Evolutionary conservation across 2,113 vertebrate species (phyloP).

Genomic region (Lepisosteus osseus): DNA sequence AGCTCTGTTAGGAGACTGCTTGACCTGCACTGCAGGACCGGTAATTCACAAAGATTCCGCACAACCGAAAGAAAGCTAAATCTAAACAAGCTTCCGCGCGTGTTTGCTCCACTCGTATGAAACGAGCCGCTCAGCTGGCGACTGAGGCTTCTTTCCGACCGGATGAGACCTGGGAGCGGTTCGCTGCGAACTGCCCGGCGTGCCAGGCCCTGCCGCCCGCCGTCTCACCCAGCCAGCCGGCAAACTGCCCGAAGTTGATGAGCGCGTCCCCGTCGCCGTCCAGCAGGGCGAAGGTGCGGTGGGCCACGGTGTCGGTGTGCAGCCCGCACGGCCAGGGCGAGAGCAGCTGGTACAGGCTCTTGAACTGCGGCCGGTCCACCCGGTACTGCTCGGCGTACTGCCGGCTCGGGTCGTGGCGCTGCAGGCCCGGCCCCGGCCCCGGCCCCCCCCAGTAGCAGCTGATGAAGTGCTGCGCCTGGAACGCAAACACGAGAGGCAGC

Average conservation of each 20-base stretch:
- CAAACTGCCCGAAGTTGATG: conserved; percentile 80
- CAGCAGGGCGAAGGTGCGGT: conserved; percentile 82
- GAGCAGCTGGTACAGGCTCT: conserved; percentile 76
- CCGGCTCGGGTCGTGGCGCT: conserved; percentile 64
- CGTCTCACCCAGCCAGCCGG: conserved; percentile 74
- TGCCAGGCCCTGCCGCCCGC: background rate
- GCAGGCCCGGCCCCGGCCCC: conserved; percentile 19
- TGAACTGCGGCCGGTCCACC: conserved; percentile 82
- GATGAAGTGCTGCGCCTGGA: conserved; percentile 84
- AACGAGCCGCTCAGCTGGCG: background rate
- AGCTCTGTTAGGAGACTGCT: no score
- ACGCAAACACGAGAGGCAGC: background rate
- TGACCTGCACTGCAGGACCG: no score
- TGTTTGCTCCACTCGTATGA: no score
- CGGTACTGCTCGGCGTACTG: conserved; percentile 82
- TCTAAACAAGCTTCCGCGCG: no score
- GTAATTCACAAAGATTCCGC: no score
- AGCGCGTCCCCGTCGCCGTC: conserved; percentile 75
- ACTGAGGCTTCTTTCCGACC: no score
- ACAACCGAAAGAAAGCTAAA: no score
- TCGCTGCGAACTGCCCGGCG: no score
- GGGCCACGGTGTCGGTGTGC: conserved; percentile 73
- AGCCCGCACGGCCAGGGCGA: conserved; percentile 76
- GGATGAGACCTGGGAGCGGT: no score
- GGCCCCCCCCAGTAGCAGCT: conserved; percentile 84